phyloP scores from a whole-genome alignment of 1,140 invertebrate genomes.

The Conopomorpha cramerella region DNA sequence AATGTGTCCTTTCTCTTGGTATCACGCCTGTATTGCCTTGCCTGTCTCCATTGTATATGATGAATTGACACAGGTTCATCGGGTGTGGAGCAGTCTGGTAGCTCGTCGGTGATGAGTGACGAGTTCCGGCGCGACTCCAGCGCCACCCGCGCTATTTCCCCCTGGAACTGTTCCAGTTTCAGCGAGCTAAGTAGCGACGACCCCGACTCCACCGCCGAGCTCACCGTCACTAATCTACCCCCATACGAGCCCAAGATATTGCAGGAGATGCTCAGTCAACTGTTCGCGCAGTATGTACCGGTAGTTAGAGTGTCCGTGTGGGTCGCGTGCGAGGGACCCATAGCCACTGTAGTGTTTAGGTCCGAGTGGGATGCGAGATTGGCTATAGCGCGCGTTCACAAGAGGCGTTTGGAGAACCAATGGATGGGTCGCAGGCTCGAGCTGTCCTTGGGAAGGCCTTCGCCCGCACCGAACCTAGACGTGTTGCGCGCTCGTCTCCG shows the following conservation, averaged over 20 bases:
- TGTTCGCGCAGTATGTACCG: constrained; percentile 37
- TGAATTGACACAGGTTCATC: constrained; percentile 22
- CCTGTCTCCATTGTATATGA: no score
- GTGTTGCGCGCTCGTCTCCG: constrained; percentile 55
- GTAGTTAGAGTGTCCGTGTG: constrained; percentile 36
- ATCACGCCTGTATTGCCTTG: no score
- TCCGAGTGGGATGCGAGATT: constrained; percentile 67
- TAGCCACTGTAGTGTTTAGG: constrained; percentile 36
- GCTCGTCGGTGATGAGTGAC: constrained; percentile 42
- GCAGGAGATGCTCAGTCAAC: constrained; percentile 37
- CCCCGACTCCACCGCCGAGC: constrained; percentile 20
- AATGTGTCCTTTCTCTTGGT: no score
- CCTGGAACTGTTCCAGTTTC: constrained; percentile 47
- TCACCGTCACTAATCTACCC: constrained; percentile 51
- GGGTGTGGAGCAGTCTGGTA: constrained; percentile 32
- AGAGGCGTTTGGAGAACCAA: constrained; percentile 67
- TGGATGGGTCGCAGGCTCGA: constrained; percentile 76
- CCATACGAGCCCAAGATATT: constrained; percentile 32
- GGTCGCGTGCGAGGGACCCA: constrained; percentile 35
- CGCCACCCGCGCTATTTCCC: constrained; percentile 29
- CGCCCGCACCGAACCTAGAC: constrained; percentile 67
- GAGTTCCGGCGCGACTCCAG: constrained; percentile 21
- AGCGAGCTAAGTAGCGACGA: constrained; percentile 41
- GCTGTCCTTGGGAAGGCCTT: constrained; percentile 72
- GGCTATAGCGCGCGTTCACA: constrained; percentile 80